Percentiles rank a stretch among this genome's conserved stretches.
Conservation (phyloP, 2,888 invertebrate species). For the Eupelmus urozonus region DNA sequence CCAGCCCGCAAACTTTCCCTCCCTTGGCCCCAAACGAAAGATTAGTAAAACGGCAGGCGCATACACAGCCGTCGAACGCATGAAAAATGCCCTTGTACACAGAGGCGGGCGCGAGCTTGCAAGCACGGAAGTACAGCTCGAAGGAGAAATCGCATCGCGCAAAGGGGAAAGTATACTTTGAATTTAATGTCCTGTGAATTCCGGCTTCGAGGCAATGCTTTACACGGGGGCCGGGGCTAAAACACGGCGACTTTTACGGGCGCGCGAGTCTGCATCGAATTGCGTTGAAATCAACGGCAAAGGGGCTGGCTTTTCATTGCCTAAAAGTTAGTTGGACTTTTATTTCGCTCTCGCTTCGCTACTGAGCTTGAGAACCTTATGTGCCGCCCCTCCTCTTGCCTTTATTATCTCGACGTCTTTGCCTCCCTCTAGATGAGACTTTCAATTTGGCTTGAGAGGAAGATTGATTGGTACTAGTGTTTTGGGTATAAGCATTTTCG, state of each 20-base stretch:
- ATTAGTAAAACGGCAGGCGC: no score
- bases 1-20: neutral
- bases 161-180: constrained; percentile 34
- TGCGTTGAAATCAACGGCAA: constrained; percentile 28
- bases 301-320: constrained; percentile 40
- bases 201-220: constrained; percentile 18
- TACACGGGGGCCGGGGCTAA: constrained; percentile 7
- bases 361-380: neutral
- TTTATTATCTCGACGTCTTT: constrained; percentile 27
- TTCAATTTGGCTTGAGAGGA: constrained; percentile 10
- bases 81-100: neutral
- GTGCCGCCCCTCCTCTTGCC: neutral
- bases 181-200: constrained; percentile 57
- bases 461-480: neutral
- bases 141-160: neutral
- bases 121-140: neutral
- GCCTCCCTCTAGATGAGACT: neutral
- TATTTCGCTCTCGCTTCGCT: constrained; percentile 12
- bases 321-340: constrained; percentile 39
- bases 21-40: no score
- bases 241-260: constrained; percentile 36
- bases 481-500: no score
- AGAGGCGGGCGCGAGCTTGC: neutral
- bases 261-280: constrained; percentile 39
- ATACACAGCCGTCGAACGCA: neutral